These are phyloP conservation scores for Hylia prasina DNA, from an alignment of 2,113 vertebrate genomes.

Conservation along the genomic window DNA sequence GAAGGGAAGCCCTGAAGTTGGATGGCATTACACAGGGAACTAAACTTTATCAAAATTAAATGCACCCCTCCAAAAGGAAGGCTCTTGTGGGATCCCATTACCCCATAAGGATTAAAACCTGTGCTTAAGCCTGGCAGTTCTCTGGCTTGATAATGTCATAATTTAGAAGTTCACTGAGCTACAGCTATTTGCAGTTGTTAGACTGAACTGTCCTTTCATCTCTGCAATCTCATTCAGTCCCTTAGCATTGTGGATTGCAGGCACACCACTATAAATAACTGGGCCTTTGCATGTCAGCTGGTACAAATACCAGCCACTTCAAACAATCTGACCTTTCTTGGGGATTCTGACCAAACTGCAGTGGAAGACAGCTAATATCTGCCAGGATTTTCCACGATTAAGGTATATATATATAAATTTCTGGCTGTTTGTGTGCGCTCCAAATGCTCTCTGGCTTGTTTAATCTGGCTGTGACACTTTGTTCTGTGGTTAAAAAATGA, in stretches of 20 bases:
- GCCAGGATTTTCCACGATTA: constrained; percentile 23
- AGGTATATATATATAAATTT: not conserved
- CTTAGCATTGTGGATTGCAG: not conserved
- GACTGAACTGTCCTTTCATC: constrained; percentile 26
- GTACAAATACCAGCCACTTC: constrained; percentile 37
- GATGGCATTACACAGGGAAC: not conserved
- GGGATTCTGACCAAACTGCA: not conserved
- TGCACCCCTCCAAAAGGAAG: not conserved
- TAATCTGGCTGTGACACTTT: constrained; percentile 60
- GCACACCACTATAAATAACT: constrained; percentile 33
- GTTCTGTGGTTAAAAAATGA: constrained; percentile 60
- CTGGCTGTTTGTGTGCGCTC: not conserved
- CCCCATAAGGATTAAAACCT: not conserved
- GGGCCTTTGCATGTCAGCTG: constrained; percentile 40
- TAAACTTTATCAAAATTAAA: not conserved
- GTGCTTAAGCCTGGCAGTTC: not conserved
- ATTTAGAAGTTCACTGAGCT: constrained; percentile 25
- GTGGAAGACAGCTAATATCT: not conserved
- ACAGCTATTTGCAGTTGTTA: constrained; percentile 9
- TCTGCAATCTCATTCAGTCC: constrained; percentile 35
- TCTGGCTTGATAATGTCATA: not conserved
- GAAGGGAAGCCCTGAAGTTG: not conserved
- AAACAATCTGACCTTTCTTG: constrained; percentile 59
- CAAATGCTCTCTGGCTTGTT: constrained; percentile 49
- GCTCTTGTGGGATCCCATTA: not conserved